A percentile compares a stretch with the other conserved stretches of the same genome.
These are phyloP conservation scores for Plectrocnemia conspersa DNA, from an alignment of 1,140 invertebrate species.

Conservation along the genomic window DNA sequence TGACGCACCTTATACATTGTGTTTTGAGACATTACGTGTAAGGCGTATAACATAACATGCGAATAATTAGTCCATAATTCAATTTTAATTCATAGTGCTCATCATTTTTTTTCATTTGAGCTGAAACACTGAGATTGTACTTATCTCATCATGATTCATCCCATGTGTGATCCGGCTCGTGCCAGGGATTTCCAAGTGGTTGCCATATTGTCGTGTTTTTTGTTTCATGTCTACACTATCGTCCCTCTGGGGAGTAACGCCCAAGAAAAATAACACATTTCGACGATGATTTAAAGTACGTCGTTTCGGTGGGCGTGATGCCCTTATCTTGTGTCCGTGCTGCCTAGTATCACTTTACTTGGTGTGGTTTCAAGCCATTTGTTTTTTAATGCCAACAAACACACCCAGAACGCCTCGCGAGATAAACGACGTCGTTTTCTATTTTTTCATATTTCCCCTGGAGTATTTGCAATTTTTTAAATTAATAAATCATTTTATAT, in stretches of 20 bases:
- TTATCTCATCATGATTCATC: too few relatives aligned
- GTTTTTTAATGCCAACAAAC: slow-evolving; percentile 8
- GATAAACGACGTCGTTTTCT: slow-evolving; percentile 12
- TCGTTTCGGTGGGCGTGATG: slow-evolving; percentile 18
- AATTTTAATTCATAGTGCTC: too few relatives aligned
- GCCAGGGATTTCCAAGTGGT: too few relatives aligned
- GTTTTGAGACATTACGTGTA: neutral
- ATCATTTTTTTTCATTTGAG: too few relatives aligned
- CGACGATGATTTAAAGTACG: slow-evolving; percentile 23
- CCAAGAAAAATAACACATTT: slow-evolving; percentile 25
- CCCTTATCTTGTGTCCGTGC: slow-evolving; percentile 16
- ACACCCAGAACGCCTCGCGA: slow-evolving; percentile 12
- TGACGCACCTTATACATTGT: slow-evolving; percentile 19
- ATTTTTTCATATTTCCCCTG: too few relatives aligned
- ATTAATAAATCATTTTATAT: too few relatives aligned
- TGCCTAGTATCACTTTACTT: slow-evolving; percentile 21
- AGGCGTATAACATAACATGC: too few relatives aligned
- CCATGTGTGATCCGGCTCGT: neutral
- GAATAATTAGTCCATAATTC: too few relatives aligned
- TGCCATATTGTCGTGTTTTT: too few relatives aligned
- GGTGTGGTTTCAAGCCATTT: slow-evolving; percentile 22
- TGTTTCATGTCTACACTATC: slow-evolving; percentile 14
- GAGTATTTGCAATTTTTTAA: too few relatives aligned
- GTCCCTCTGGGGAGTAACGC: slow-evolving; percentile 17
- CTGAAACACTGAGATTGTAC: too few relatives aligned